These are phyloP conservation scores for Silurus lanzhouensis DNA, from an alignment of 2,797 vertebrate species.

Conservation along the genomic window DNA sequence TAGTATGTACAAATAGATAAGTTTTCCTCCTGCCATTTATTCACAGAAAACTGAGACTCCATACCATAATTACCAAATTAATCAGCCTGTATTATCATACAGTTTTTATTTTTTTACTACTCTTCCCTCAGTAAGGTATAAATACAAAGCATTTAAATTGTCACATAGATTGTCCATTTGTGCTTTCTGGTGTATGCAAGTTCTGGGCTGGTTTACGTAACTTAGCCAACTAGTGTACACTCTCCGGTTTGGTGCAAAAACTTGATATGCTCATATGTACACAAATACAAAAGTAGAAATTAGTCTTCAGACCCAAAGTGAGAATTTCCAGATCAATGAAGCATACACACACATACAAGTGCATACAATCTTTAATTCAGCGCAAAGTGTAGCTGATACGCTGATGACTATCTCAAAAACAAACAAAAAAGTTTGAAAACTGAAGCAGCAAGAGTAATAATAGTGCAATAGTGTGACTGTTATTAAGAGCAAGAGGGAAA, in stretches of 20 bases:
- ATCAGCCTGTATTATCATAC: not conserved
- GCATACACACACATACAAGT: not conserved
- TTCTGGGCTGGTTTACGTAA: not conserved
- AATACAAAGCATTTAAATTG: not conserved
- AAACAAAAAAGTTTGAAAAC: slow-evolving; percentile 45
- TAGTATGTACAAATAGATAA: not conserved
- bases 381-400: not conserved
- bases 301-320: not conserved
- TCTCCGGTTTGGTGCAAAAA: not conserved
- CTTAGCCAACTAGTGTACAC: not conserved
- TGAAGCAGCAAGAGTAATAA: not conserved
- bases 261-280: not conserved
- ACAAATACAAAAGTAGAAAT: not conserved
- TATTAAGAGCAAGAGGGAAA: slow-evolving; percentile 14
- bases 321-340: not conserved
- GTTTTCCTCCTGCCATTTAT: not conserved
- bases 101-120: not conserved
- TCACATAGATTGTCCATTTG: not conserved
- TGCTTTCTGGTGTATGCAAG: not conserved
- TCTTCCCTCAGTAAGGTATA: not conserved
- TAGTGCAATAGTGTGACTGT: slow-evolving; percentile 13
- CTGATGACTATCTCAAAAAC: not conserved
- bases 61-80: not conserved
- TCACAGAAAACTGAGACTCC: not conserved
- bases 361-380: not conserved